A percentile compares a stretch with the other conserved stretches of the same genome.
Conservation (phyloP, 2,113 vertebrate species). For the Cinclus cinclus region DNA sequence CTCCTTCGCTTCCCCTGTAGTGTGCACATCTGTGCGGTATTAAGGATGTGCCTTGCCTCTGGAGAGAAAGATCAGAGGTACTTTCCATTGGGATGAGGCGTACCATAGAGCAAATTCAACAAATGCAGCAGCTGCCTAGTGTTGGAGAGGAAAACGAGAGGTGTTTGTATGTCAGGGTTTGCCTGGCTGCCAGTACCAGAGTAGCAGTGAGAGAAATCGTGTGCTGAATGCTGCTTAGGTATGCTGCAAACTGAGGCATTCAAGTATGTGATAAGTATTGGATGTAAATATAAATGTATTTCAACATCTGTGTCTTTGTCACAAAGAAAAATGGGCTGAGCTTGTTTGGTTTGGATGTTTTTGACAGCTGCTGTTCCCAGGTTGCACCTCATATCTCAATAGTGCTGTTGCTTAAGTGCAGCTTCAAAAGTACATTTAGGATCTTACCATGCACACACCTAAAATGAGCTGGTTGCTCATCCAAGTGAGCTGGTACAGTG, state of each 20-base stretch:
- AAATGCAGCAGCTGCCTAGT: background rate
- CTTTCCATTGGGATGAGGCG: background rate
- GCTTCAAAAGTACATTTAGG: background rate
- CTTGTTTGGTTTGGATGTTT: background rate
- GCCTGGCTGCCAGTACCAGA: background rate
- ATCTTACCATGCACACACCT: background rate
- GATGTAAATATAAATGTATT: background rate
- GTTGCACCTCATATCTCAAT: background rate
- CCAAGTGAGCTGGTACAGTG: background rate
- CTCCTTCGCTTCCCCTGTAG: rapidly evolving
- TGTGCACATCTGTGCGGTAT: background rate
- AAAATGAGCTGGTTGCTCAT: background rate
- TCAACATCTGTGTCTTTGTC: background rate
- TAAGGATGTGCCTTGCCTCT: background rate
- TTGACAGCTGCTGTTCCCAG: background rate
- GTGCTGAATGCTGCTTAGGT: background rate
- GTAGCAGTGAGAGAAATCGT: background rate
- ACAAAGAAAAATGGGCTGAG: background rate
- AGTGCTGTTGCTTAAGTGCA: background rate
- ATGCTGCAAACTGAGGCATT: background rate
- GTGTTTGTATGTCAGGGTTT: background rate
- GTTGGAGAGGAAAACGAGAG: background rate
- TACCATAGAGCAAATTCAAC: background rate
- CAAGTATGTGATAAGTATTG: background rate
- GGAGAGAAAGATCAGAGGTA: background rate